These are phyloP conservation scores for Carassius gibelio DNA, from an alignment of 2,113 vertebrate genomes.

Conservation along the genomic window DNA sequence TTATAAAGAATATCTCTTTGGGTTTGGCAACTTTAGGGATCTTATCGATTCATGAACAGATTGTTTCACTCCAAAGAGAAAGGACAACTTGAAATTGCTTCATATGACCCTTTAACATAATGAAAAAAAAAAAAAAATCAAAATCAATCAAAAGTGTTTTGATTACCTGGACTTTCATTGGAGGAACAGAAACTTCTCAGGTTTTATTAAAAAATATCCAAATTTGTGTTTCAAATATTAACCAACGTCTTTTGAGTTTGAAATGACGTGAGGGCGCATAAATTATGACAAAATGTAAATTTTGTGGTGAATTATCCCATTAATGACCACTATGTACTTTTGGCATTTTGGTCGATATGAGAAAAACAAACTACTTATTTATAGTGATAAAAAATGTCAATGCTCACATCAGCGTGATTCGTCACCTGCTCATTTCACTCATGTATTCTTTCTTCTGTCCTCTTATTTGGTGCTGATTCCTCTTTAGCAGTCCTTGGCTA, in stretches of 20 bases:
- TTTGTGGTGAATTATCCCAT: background rate
- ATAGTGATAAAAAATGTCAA: background rate
- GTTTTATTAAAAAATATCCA: too few species aligned
- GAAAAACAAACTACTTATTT: background rate
- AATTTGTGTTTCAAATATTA: background rate
- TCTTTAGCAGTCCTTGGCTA: conserved; percentile 27
- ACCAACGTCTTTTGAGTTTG: background rate
- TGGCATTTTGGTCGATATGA: background rate
- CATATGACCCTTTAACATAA: too few species aligned
- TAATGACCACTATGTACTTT: background rate
- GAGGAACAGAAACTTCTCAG: too few species aligned
- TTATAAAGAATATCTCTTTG: too few species aligned
- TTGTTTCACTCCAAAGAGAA: too few species aligned
- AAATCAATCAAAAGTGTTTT: too few species aligned
- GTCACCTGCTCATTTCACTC: conserved; percentile 4
- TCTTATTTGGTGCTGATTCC: background rate
- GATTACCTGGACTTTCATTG: too few species aligned
- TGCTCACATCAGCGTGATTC: background rate
- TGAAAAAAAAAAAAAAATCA: too few species aligned
- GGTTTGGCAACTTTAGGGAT: too few species aligned
- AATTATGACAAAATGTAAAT: background rate
- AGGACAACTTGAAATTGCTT: too few species aligned
- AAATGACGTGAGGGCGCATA: background rate
- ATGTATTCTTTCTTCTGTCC: background rate
- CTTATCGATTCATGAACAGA: too few species aligned